Evolutionary conservation across 2,797 vertebrate genomes (phyloP), one percentile per base, ranked within the genome.

Genomic region (Betta splendens): DNA sequence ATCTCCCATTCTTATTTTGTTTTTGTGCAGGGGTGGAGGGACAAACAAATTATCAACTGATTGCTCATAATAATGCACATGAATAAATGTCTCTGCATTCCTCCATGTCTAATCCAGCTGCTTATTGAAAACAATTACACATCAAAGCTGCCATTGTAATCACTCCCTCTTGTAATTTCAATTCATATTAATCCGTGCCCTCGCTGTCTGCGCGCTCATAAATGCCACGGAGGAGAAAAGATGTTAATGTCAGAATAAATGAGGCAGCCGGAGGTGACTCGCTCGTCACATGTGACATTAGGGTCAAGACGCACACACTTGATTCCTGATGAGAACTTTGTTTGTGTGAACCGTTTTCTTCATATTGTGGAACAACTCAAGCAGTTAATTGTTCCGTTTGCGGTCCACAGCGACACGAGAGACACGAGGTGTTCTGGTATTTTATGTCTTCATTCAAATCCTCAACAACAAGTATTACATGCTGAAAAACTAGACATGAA

Each of bases 41-140:
- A 38, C 52, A 57, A 68, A 36, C 57, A 64, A 52, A 74, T 63
- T 29, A 69, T 36, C 2, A 7, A 5, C 49, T 55, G 58, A 62
- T 78, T 57, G 33, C 49, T 58, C 23, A 10, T 50, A 52, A 67
- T 67, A 67, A 67, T 62, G 54, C 32, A 26, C 51, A 43, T 58
- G 29, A 77, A 67, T 63, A 28, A 61, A 66, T 59, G 65, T 18
- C 13, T 57, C 25, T 21, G n/a, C 46, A 29, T 36, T 39, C 39
- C 25, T 77, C 57, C 39, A 35, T 33, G 51, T 68, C 65, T 62
- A 68, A 72, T 75, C 58, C 64, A 26, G n/a, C 47, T 26, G 38
- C 53, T 62, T 53, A 57, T 21, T 66, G 58, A 69, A 63, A 78
- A 75, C 68, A 80, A 76, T 77, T 60, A 49, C 13, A 33, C 45